Evolutionary conservation across 2,113 vertebrate species (phyloP).

Genomic region (Indicator indicator): DNA sequence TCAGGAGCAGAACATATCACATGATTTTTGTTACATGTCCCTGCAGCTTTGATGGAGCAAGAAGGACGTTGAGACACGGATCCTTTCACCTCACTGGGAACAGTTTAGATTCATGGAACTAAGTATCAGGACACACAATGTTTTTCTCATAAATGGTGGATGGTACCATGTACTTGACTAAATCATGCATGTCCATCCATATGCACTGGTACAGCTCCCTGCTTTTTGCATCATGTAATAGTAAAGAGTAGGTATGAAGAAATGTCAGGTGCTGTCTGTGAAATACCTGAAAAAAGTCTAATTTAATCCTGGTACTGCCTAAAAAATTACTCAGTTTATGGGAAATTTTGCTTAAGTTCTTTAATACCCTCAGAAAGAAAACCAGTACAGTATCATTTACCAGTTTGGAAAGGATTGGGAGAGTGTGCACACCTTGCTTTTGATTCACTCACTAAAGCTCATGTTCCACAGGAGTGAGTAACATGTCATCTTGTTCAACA

Average conservation of each 20-base stretch:
- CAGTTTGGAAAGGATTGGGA: neutral
- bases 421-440: neutral
- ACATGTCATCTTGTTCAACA: too few relatives aligned
- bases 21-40: neutral
- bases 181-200: neutral
- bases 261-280: neutral
- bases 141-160: neutral
- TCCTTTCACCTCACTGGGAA: neutral
- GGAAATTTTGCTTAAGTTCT: neutral
- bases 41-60: neutral
- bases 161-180: neutral
- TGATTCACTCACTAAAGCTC: neutral
- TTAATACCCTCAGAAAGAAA: neutral
- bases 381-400: neutral
- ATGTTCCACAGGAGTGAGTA: neutral
- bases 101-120: neutral
- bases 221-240: neutral
- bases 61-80: accelerated
- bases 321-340: accelerated
- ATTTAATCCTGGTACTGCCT: neutral
- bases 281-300: neutral
- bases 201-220: neutral
- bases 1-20: neutral
- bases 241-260: neutral
- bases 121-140: neutral